These are phyloP conservation scores for Oryzias javanicus DNA, from an alignment of 2,113 vertebrate genomes.

Conservation along the genomic window DNA sequence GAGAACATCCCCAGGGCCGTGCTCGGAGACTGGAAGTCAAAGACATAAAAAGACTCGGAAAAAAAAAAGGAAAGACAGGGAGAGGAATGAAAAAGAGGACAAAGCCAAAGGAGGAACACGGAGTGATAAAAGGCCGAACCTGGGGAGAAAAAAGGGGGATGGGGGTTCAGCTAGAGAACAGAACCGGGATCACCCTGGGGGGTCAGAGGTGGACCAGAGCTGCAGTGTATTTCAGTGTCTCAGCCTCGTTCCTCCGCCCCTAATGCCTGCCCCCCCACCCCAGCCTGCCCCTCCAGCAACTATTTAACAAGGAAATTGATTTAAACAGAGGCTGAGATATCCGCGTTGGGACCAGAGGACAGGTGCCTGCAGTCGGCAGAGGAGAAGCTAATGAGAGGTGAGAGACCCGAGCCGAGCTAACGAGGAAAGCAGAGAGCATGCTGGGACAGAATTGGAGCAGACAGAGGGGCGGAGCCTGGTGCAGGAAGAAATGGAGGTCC, in stretches of 20 bases:
- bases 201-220: conserved; percentile 57
- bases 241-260: conserved; percentile 30
- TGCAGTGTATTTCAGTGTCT: conserved; percentile 52
- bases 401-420: conserved; percentile 65
- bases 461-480: conserved; percentile 12
- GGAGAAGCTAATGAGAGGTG: conserved; percentile 74
- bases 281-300: conserved; percentile 51
- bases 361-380: conserved; percentile 72
- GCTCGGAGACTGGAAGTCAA: conserved; percentile 55
- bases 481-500: conserved; percentile 35
- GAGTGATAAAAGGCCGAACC: conserved; percentile 59
- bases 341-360: conserved; percentile 66
- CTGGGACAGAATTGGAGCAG: conserved; percentile 17
- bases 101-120: conserved; percentile 59
- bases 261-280: conserved; percentile 12
- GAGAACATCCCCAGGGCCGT: conserved; percentile 68
- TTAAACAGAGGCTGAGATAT: conserved; percentile 69
- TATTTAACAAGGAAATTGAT: conserved; percentile 79
- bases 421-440: conserved; percentile 54
- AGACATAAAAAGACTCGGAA: conserved; percentile 35
- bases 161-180: conserved; percentile 14
- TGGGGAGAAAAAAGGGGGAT: conserved; percentile 9
- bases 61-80: conserved; percentile 16
- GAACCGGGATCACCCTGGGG: conserved; percentile 54
- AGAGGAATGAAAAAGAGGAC: conserved; percentile 48